These are phyloP conservation scores for Porites evermanni DNA, from an alignment of 92 coral and sea anemone genomes.

Conservation along the genomic window DNA sequence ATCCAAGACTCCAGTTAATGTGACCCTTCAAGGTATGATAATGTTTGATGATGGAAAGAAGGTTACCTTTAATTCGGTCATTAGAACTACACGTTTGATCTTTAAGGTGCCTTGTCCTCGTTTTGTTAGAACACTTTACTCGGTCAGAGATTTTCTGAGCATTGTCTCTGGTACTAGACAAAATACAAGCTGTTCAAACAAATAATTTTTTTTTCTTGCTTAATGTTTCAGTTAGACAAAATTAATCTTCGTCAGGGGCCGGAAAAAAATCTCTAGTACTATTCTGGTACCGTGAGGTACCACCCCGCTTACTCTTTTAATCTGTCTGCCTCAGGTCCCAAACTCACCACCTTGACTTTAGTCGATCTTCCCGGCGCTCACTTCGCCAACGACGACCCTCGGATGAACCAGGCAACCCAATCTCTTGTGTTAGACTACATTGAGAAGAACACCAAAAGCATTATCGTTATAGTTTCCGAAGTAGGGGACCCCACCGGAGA, in stretches of 20 bases:
- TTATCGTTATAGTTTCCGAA: slow-evolving; percentile 77
- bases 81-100: no score
- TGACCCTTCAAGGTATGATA: slow-evolving; percentile 68
- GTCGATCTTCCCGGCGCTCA: slow-evolving; percentile 91
- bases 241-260: no score
- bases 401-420: slow-evolving; percentile 79
- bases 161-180: no score
- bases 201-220: no score
- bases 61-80: no score
- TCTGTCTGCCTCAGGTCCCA: slow-evolving; percentile 60
- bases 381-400: slow-evolving; percentile 79
- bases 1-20: slow-evolving; percentile 77
- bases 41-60: not conserved
- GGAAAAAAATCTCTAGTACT: no score
- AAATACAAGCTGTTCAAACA: no score
- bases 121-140: no score
- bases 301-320: not conserved
- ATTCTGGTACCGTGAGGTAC: not conserved
- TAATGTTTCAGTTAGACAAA: no score
- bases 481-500: slow-evolving; percentile 94
- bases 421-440: slow-evolving; percentile 78
- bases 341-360: slow-evolving; percentile 73
- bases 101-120: no score
- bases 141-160: no score
- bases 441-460: slow-evolving; percentile 79